Base-by-base conservation (phyloP, 2,888 invertebrate genomes). In the Lysandra coridon region DNA sequence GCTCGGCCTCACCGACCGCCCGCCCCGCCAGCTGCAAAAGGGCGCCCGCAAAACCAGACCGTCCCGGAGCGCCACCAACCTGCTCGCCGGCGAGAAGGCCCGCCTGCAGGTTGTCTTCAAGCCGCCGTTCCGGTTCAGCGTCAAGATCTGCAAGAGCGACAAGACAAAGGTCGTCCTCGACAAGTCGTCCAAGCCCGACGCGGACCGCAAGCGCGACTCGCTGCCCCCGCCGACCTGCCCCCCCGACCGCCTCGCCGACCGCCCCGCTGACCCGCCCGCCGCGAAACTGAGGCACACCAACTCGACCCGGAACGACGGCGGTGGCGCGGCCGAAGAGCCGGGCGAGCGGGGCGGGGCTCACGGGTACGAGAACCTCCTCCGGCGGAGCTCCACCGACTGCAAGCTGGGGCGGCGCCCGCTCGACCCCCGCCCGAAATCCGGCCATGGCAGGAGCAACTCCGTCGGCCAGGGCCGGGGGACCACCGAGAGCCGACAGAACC, bases 21-120 rank as follows among this genome's bases (percentile, higher is more conserved):
- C 90, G 0, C 92, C 92, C 80, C 88, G 93, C 82, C 92, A 88
- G 84, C 84, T 89, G 30, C 95, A 95, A 81, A 95, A 96, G 83
- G 95, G 95, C 69, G 95, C 96, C 1, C 86, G 92, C 78, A 94
- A 95, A 86, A 91, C 95, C 40, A 91, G 95, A 85, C 94, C 95
- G 82, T 96, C 96, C 83, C 96, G 97, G 85, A 97, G 97, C 85
- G 96, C 96, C 81, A 97, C 96, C 30, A 97, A 97, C 85, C 94
- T 97, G 64, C 90, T 96, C n/a, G 92, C 95, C 73, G 94, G 95
- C 79, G 96, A 96, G 84, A 97, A 97, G 88, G 96, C 98, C 14
- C 96, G 97, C 83, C 92, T 98, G 37, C 98, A 98, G 90, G 98
- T 98, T 60, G 97, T 98, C 44, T 98, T 97, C 89, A 98, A 98